These are phyloP conservation scores for Tromatobia lineatoria DNA, from an alignment of 2,888 invertebrate species.

Conservation along the genomic window DNA sequence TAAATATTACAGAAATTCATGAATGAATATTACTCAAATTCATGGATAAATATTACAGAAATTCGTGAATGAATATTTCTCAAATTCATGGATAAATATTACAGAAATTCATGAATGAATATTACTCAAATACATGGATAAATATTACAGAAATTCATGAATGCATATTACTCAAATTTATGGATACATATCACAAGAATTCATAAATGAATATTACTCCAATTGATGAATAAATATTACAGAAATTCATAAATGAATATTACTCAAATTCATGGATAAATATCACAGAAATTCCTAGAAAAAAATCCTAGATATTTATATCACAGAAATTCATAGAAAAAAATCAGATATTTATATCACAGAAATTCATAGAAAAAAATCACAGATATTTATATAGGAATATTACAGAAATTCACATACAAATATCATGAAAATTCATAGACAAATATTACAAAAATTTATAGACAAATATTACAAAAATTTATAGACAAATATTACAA, in stretches of 20 bases:
- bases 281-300: no score
- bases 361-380: background rate
- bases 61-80: background rate
- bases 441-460: no score
- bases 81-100: no score
- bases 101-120: background rate
- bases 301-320: no score
- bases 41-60: background rate
- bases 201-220: background rate
- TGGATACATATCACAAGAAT: no score
- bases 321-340: background rate
- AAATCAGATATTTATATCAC: no score
- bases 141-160: background rate
- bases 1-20: no score
- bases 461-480: no score
- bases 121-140: background rate
- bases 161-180: background rate
- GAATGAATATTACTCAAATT: background rate
- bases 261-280: background rate
- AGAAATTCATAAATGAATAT: background rate
- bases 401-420: background rate
- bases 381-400: background rate
- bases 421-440: no score
- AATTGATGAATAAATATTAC: no score
- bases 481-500: no score